Base-by-base conservation (phyloP, 2,797 vertebrate genomes). In the Psittacula echo region DNA sequence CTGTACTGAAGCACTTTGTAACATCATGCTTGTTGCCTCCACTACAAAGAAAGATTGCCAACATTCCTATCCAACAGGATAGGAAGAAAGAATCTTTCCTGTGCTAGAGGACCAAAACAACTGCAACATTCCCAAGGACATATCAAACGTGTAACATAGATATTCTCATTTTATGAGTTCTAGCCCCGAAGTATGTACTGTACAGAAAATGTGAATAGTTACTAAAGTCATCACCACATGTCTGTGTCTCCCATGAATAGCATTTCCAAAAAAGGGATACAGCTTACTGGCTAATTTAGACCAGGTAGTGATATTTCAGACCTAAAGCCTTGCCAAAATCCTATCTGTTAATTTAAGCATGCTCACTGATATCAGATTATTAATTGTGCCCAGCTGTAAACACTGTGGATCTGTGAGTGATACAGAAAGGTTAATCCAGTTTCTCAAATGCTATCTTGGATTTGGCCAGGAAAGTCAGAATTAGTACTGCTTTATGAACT, bases 291-390 rank as follows among this genome's bases (percentile, higher is more conserved):
- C 37, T 86, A 75, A 82, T 83, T 81, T 74, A 56, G 73, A 75
- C 21, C 27, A 54, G 32, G 42, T 22, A 73, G 18, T 56, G 24
- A 14, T 86, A 79, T 87, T 92, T 90, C 70, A 95, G 75, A 90
- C 23, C 21, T 71, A 44, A 77, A 58, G 30, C 37, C 71, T 82
- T 73, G 61, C 74, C 44, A 89, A 92, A 80, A 70, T 54, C 27
- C 51, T 72, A 42, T 56, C 14, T 94, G n/a, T 39, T 93, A 45
- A 90, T 89, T 94, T 85, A 87, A 90, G 45, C 9, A 66, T 53
- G 48, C 20, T 64, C 26, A 54, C 13, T 50, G 54, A 48, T 48
- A 61, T 9, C n/a, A 50, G 47, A 44, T 58, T 77, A 84, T 86
- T 77, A 89, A 37, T 88, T 95, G 58, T 84, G 68, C 42, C 20